Percentiles rank a stretch among this genome's conserved stretches.
Conservation (phyloP, 2,113 vertebrate species). For the Gymnobelideus leadbeateri region DNA sequence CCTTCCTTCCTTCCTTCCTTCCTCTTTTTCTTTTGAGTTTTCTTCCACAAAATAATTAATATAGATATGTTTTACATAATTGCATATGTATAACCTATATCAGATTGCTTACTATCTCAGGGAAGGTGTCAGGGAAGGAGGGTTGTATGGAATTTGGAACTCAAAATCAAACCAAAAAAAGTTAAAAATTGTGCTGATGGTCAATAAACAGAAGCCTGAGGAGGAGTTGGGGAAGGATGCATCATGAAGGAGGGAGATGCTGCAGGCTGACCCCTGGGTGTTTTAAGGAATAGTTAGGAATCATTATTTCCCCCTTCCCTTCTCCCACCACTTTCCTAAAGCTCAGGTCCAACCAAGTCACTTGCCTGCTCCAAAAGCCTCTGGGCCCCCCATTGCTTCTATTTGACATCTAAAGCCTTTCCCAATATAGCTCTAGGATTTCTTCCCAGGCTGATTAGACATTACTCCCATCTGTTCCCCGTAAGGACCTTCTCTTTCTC, state of each 20-base stretch:
- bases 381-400: too few species aligned
- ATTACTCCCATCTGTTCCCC: not conserved
- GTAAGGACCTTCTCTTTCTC: not conserved
- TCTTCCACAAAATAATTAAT: not conserved
- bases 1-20: not conserved
- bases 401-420: not conserved
- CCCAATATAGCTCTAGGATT: not conserved
- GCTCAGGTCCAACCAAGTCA: not conserved
- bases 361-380: not conserved
- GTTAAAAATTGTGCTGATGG: not conserved
- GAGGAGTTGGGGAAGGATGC: fast-evolving
- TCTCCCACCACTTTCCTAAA: not conserved
- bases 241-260: not conserved
- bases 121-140: too few species aligned
- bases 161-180: not conserved
- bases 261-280: not conserved
- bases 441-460: not conserved
- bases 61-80: not conserved
- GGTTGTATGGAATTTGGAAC: not conserved
- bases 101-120: not conserved
- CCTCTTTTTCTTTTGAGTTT: not conserved
- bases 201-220: not conserved
- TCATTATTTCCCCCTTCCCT: not conserved
- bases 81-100: not conserved
- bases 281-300: not conserved